These are phyloP conservation scores for Tangara arthus DNA, from an alignment of 2,797 vertebrate genomes.

Conservation along the genomic window DNA sequence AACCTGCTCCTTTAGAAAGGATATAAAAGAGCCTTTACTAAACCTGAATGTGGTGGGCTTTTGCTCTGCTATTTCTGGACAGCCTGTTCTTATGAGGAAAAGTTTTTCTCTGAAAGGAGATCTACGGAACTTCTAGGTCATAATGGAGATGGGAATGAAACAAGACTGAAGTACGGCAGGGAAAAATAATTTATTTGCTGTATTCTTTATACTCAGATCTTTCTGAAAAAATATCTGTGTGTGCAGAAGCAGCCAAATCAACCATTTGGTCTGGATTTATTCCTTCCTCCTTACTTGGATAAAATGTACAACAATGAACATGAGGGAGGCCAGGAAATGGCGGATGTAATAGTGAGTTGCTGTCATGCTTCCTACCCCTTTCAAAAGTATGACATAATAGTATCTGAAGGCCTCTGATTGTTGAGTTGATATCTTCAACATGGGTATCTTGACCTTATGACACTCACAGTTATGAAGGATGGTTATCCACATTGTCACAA, in stretches of 20 bases:
- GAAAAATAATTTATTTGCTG: not conserved
- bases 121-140: not conserved
- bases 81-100: not conserved
- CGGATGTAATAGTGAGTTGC: not conserved
- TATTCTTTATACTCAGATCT: not conserved
- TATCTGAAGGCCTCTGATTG: not conserved
- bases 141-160: not conserved
- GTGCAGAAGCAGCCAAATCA: not conserved
- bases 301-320: not conserved
- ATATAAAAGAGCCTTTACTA: not conserved
- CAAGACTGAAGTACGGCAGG: not conserved
- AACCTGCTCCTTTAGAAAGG: not conserved
- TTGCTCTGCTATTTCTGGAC: not conserved
- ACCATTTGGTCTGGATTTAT: not conserved
- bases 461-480: not conserved
- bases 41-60: not conserved
- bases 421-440: not conserved
- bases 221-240: not conserved
- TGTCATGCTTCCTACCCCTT: not conserved
- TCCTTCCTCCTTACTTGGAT: not conserved
- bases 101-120: not conserved
- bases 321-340: not conserved
- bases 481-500: not conserved
- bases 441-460: not conserved
- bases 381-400: not conserved